A percentile compares a stretch with the other conserved stretches of the same genome.
Conservation (phyloP, 2,888 invertebrate species). For the Oligia fasciuncula region DNA sequence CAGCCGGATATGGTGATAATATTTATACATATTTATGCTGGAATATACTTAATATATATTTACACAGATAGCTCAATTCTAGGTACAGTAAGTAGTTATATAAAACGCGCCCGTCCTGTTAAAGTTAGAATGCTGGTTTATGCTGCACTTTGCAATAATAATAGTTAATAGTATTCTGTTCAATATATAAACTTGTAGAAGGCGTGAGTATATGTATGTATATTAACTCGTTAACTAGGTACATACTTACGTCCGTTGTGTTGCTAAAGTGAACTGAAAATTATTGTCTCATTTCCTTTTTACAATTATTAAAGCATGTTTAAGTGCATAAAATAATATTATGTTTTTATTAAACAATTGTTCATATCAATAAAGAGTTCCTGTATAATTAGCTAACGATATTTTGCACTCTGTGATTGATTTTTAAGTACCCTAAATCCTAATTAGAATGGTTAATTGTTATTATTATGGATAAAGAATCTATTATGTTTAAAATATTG, state of each 20-base stretch:
- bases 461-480: neutral
- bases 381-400: conserved; percentile 11
- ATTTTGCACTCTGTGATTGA: conserved; percentile 4
- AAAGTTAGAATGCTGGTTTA: neutral
- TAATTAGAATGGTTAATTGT: neutral
- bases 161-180: conserved; percentile 18
- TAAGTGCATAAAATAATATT: neutral
- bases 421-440: neutral
- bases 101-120: neutral
- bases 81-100: neutral
- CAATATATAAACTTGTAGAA: neutral
- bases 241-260: neutral
- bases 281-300: neutral
- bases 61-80: conserved; percentile 8
- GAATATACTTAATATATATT: neutral
- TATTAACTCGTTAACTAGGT: neutral
- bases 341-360: neutral
- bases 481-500: neutral
- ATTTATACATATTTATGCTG: neutral
- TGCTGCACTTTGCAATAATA: conserved; percentile 19
- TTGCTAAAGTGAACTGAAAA: neutral
- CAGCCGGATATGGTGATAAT: neutral
- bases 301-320: neutral
- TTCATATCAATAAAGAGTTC: neutral
- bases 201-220: no score